phyloP scores from a whole-genome alignment of 2,113 vertebrate genomes.

The Nymphicus hollandicus region DNA sequence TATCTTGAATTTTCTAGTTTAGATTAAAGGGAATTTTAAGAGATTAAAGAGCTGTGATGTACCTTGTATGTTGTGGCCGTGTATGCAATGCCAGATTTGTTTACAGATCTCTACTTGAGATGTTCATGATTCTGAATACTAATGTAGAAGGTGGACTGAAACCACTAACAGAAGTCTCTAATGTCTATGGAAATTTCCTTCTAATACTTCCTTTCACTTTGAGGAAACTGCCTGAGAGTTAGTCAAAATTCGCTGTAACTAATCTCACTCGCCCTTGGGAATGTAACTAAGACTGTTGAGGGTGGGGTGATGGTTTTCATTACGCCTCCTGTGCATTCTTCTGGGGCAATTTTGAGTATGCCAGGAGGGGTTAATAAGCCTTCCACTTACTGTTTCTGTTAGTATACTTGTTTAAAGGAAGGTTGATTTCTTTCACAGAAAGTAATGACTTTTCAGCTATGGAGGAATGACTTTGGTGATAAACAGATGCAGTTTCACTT shows the following conservation, averaged over 20 bases:
- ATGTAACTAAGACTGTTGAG: neutral
- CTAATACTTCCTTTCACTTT: neutral
- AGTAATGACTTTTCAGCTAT: neutral
- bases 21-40: neutral
- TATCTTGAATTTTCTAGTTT: neutral
- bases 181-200: neutral
- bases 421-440: neutral
- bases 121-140: neutral
- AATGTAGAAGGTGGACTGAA: neutral
- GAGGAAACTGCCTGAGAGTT: neutral
- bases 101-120: neutral
- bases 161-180: neutral
- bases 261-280: neutral
- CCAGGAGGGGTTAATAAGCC: neutral
- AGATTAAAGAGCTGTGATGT: neutral
- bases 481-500: neutral
- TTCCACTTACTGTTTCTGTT: neutral
- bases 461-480: neutral
- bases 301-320: neutral
- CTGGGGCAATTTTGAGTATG: neutral
- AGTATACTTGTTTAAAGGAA: neutral
- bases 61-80: neutral
- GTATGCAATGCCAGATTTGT: neutral
- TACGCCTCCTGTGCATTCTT: fast-evolving
- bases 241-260: neutral